Conservation (phyloP, 2,113 vertebrate species). For the Pogona vitticeps region DNA sequence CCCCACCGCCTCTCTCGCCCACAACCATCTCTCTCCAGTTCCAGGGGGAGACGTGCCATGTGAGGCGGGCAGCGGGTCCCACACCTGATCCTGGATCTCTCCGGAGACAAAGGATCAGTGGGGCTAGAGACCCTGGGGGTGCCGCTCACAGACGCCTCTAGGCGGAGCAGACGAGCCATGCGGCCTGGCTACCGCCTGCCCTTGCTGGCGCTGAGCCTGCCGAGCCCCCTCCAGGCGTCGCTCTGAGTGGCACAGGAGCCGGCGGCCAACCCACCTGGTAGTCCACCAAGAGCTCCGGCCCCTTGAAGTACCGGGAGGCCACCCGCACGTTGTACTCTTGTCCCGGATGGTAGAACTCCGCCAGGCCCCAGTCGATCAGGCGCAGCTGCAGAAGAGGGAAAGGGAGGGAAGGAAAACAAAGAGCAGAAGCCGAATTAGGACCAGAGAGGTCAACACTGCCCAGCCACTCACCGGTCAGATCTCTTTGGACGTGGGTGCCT, state of each 20-base stretch:
- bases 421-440: background rate
- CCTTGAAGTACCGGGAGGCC: slow-evolving; percentile 88
- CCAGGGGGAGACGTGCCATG: too few relatives aligned
- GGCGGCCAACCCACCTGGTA: slow-evolving; percentile 75
- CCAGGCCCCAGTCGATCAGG: slow-evolving; percentile 89
- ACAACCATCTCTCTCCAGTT: too few relatives aligned
- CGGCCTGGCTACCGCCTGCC: background rate
- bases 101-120: too few relatives aligned
- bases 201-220: background rate
- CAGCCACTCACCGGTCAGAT: background rate
- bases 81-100: too few relatives aligned
- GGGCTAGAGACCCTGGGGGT: too few relatives aligned
- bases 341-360: slow-evolving; percentile 87
- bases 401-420: background rate
- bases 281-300: slow-evolving; percentile 86
- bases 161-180: too few relatives aligned
- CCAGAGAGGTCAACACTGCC: too few relatives aligned
- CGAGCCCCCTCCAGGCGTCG: too few relatives aligned
- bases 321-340: slow-evolving; percentile 89
- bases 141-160: too few relatives aligned
- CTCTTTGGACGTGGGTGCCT: too few relatives aligned
- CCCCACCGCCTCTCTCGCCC: too few relatives aligned
- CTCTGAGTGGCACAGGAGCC: rapidly evolving
- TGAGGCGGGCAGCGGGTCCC: too few relatives aligned
- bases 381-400: slow-evolving; percentile 74